Conservation (phyloP, 2,888 invertebrate genomes). For the Campoplex capitator region DNA sequence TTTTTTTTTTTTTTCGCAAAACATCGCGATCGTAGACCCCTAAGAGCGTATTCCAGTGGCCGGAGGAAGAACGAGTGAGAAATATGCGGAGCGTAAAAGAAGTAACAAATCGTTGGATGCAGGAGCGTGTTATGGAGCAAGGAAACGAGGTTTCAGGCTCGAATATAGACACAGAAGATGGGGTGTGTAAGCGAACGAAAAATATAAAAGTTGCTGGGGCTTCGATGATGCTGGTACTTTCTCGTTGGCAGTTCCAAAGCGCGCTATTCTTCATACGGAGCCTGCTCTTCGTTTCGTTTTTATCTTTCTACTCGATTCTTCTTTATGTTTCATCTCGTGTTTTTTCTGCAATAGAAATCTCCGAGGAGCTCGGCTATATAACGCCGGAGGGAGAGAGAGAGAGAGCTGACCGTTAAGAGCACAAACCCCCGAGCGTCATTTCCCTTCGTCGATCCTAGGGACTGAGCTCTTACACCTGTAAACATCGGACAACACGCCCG, state of each 20-base stretch:
- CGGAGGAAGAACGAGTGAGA: constrained; percentile 7
- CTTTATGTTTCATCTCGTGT: not conserved
- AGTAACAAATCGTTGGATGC: constrained; percentile 3
- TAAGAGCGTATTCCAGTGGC: constrained; percentile 47
- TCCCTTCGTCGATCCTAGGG: not conserved
- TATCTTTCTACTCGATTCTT: constrained; percentile 18
- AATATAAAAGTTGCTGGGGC: constrained; percentile 26
- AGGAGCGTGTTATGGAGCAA: constrained; percentile 10
- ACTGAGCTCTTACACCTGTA: not conserved
- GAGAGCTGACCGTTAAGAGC: constrained; percentile 61
- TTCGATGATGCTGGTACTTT: constrained; percentile 1
- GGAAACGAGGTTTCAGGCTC: not conserved
- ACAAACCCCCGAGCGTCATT: constrained; percentile 45
- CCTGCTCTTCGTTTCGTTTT: not conserved
- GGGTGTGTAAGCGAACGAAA: not conserved
- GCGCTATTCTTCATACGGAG: constrained; percentile 37
- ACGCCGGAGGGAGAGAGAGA: not conserved
- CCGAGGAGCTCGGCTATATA: not conserved
- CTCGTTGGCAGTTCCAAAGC: constrained; percentile 10
- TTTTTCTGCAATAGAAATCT: constrained; percentile 44
- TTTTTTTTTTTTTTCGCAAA: constrained; percentile 58
- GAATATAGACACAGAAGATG: not conserved
- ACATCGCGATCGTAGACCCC: constrained; percentile 52
- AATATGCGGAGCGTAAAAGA: constrained; percentile 5
- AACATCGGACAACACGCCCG: not conserved